Conservation (phyloP, 2,797 vertebrate genomes). For the Rhinella marina region DNA sequence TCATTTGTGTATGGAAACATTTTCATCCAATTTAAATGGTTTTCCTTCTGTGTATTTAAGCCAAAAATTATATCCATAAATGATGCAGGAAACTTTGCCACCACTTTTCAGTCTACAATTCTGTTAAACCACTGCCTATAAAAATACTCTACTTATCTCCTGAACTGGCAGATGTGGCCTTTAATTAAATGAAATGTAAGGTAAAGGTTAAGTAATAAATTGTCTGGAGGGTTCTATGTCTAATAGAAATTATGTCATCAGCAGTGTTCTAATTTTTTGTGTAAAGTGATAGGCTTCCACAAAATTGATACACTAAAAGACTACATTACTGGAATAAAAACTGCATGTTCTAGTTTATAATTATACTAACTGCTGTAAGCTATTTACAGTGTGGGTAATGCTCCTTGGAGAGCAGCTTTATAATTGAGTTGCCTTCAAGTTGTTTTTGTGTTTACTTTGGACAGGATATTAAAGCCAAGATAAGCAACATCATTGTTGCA, state of each 20-base stretch:
- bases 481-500: constrained; percentile 11
- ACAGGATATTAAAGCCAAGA: constrained; percentile 36
- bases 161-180: neutral
- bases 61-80: neutral
- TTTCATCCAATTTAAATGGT: neutral
- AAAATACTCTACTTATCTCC: neutral
- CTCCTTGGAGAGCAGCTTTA: constrained; percentile 30
- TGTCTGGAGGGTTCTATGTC: constrained; percentile 2
- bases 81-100: neutral
- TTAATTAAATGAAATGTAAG: constrained; percentile 22
- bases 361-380: constrained; percentile 36
- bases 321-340: constrained; percentile 19
- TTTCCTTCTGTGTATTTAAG: neutral
- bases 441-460: constrained; percentile 31
- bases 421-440: constrained; percentile 47
- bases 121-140: neutral
- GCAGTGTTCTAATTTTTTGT: constrained; percentile 31
- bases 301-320: constrained; percentile 15
- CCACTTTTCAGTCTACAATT: neutral
- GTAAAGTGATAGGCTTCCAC: constrained; percentile 11
- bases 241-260: constrained; percentile 25
- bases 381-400: constrained; percentile 22
- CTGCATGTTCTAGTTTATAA: constrained; percentile 10
- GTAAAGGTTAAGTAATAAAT: constrained; percentile 10
- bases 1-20: neutral